Conservation (phyloP, 2,888 invertebrate species). For the Slavum lentiscoides region DNA sequence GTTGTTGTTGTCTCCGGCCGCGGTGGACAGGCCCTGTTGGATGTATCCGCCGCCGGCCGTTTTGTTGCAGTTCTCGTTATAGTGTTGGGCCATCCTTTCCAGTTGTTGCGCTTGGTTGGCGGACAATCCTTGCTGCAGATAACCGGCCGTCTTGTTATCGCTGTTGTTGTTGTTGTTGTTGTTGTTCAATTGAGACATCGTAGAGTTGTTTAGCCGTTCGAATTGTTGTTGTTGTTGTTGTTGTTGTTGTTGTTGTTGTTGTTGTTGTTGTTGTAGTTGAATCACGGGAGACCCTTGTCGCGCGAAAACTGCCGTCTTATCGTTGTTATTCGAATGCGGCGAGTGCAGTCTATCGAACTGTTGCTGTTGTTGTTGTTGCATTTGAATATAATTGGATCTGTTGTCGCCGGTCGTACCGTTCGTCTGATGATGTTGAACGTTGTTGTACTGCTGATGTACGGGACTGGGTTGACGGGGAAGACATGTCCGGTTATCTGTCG, state of each 20-base stretch:
- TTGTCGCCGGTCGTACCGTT: neutral
- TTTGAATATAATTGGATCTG: constrained; percentile 17
- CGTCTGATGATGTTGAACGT: constrained; percentile 13
- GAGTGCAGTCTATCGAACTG: constrained; percentile 26
- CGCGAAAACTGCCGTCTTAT: constrained; percentile 5
- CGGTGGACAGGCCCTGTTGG: constrained; percentile 55
- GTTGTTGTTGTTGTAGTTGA: neutral
- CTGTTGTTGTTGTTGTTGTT: neutral
- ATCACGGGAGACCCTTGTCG: constrained; percentile 19
- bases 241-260: neutral
- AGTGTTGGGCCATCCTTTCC: constrained; percentile 49
- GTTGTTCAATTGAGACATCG: neutral
- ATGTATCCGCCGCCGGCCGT: constrained; percentile 13
- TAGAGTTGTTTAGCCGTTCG: neutral
- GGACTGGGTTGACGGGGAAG: constrained; percentile 35
- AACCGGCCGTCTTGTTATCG: constrained; percentile 27
- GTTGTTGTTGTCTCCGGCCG: constrained; percentile 57
- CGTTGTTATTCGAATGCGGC: neutral
- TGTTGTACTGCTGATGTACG: constrained; percentile 21
- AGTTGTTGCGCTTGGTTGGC: constrained; percentile 49
- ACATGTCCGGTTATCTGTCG: constrained; percentile 18
- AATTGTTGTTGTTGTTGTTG: constrained; percentile 3
- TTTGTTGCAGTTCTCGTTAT: constrained; percentile 5
- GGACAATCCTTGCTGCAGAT: constrained; percentile 21
- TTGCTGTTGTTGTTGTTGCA: neutral